phyloP scores from a whole-genome alignment of 2,888 invertebrate genomes.

The Parapristionchus giblindavisi region DNA sequence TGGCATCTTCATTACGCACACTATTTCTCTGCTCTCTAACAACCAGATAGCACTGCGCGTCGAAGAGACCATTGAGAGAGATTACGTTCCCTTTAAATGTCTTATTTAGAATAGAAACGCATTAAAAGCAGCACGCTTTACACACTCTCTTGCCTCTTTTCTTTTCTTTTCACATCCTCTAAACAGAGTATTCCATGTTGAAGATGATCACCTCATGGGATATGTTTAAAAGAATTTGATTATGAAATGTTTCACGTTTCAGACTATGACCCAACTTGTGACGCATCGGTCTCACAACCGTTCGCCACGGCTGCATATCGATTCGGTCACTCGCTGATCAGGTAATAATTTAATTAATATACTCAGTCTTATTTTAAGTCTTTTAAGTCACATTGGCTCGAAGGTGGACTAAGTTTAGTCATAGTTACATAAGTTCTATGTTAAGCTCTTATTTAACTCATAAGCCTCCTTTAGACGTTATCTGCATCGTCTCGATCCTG shows the following conservation, averaged over 20 bases:
- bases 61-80: too few relatives aligned
- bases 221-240: neutral
- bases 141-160: too few relatives aligned
- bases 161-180: too few relatives aligned
- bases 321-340: conserved; percentile 77
- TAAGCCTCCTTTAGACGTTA: conserved; percentile 31
- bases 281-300: conserved; percentile 87
- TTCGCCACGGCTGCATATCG: conserved; percentile 90
- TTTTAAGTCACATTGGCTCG: neutral
- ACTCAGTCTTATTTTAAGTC: neutral
- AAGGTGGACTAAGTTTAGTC: neutral
- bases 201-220: neutral
- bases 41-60: too few relatives aligned
- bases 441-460: neutral
- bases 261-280: conserved; percentile 78
- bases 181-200: neutral
- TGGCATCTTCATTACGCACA: too few relatives aligned
- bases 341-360: conserved; percentile 41
- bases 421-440: neutral
- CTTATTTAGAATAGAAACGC: too few relatives aligned
- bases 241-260: neutral
- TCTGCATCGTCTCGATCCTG: conserved; percentile 54
- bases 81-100: too few relatives aligned
- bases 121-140: too few relatives aligned
- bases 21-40: too few relatives aligned